phyloP scores from a whole-genome alignment of 2,797 vertebrate genomes.

The Geotrypetes seraphini region DNA sequence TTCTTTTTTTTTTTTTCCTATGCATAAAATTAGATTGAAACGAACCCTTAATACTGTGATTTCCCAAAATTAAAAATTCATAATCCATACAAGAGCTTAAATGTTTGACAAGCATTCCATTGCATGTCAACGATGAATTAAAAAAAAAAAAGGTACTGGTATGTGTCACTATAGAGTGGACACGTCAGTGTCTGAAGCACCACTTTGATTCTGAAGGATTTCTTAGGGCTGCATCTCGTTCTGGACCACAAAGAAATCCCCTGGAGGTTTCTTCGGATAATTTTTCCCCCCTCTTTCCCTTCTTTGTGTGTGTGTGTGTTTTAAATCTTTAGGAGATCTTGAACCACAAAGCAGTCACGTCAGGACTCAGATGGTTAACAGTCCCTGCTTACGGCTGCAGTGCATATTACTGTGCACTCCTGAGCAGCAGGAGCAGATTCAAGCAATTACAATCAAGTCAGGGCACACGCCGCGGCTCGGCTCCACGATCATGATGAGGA shows the following conservation, averaged over 20 bases:
- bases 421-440: slow-evolving; percentile 98
- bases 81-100: too few relatives aligned
- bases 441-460: slow-evolving; percentile 99
- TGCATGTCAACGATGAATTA: too few relatives aligned
- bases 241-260: slow-evolving; percentile 3
- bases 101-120: too few relatives aligned
- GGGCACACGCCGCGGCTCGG: slow-evolving; percentile 96
- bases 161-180: too few relatives aligned
- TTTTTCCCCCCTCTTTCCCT: not conserved
- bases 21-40: too few relatives aligned
- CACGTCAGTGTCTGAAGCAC: too few relatives aligned
- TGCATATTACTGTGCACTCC: slow-evolving; percentile 83
- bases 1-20: too few relatives aligned
- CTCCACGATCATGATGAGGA: slow-evolving; percentile 96
- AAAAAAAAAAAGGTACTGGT: too few relatives aligned
- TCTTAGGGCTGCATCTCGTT: too few relatives aligned
- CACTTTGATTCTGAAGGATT: too few relatives aligned
- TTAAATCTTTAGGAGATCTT: slow-evolving; percentile 41
- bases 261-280: slow-evolving; percentile 15
- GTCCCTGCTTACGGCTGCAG: slow-evolving; percentile 91
- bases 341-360: slow-evolving; percentile 61
- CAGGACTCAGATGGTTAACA: slow-evolving; percentile 94
- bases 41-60: too few relatives aligned
- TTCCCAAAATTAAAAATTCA: too few relatives aligned
- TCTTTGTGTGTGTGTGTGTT: slow-evolving; percentile 22